Base-by-base conservation (phyloP, 2,888 invertebrate genomes). In the Pandemis heparana region DNA sequence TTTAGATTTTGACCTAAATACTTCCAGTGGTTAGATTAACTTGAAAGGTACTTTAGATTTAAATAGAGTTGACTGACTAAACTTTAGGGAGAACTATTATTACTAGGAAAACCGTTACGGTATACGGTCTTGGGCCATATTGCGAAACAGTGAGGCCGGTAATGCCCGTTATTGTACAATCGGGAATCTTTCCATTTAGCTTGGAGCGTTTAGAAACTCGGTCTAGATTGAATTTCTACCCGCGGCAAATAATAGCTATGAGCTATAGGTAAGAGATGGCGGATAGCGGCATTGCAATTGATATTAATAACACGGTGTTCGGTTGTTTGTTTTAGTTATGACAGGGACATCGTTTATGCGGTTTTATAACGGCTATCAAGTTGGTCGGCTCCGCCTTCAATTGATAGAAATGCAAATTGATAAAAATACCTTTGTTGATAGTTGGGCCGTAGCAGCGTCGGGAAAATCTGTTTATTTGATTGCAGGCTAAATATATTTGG, bases 171-270 rank as follows among this genome's bases (percentile, higher is more conserved):
- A 82, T 82, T 82, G 78, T 72, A 74, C 77, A 75, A 78, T 80
- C 75, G 77, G 76, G 77, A 77, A 79, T 79, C 80, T 76, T 60
- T 71, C 74, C 68, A 76, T 79, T 78, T 83, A 81, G 83, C 86
- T 86, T 71, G 72, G 74, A 87, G 85, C 87, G 84, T 82, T 85
- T 85, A 87, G 85, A 85, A 89, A 90, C 83, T 81, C 80, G 80
- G 78, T 77, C 81, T 78, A 85, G 85, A 89, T 89, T 88, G 84
- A 88, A 89, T 89, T 86, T 85, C 85, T 85, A 80, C 82, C 77
- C 80, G 84, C 83, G 83, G 78, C 60, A 60, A 69, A 69, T 65
- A 68, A 74, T 74, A 63, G 70, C 74, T 72, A 56, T 63, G 62
- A 67, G 68, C 67, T 62, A 62, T 72, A 56, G 72, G 67, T 72